phyloP scores from a whole-genome alignment of 2,113 vertebrate species.

The Passer montanus region DNA sequence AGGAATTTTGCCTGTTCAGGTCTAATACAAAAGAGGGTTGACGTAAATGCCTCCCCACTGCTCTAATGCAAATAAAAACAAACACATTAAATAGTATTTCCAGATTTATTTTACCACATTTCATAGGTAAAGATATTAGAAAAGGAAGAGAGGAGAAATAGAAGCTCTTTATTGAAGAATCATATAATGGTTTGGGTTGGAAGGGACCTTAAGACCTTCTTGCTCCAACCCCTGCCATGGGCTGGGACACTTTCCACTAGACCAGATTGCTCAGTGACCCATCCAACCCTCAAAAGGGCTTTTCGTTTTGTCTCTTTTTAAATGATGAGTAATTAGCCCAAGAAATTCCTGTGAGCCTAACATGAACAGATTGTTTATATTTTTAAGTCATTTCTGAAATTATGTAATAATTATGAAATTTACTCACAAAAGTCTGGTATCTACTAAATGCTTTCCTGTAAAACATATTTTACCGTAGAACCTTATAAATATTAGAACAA shows the following conservation, averaged over 20 bases:
- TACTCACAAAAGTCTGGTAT: background rate
- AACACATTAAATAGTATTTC: background rate
- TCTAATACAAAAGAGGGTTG: background rate
- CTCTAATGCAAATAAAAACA: background rate
- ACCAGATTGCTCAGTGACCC: background rate
- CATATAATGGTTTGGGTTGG: background rate
- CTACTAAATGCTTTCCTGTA: background rate
- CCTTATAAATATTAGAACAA: constrained; percentile 58
- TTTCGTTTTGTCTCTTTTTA: background rate
- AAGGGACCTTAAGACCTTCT: background rate
- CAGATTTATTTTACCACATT: background rate
- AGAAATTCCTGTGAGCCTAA: background rate
- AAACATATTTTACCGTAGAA: constrained; percentile 19
- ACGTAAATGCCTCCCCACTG: background rate
- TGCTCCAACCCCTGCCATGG: background rate
- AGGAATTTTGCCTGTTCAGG: background rate
- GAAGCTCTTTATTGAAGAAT: background rate
- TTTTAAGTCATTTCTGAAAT: background rate
- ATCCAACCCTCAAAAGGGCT: background rate
- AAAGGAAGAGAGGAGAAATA: background rate
- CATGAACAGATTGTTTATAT: background rate
- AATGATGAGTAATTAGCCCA: background rate
- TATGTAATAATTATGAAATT: background rate
- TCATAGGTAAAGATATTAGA: background rate
- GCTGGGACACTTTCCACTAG: background rate